Base-by-base conservation (phyloP, 2,113 vertebrate species). In the Coptodon bakossiorum region DNA sequence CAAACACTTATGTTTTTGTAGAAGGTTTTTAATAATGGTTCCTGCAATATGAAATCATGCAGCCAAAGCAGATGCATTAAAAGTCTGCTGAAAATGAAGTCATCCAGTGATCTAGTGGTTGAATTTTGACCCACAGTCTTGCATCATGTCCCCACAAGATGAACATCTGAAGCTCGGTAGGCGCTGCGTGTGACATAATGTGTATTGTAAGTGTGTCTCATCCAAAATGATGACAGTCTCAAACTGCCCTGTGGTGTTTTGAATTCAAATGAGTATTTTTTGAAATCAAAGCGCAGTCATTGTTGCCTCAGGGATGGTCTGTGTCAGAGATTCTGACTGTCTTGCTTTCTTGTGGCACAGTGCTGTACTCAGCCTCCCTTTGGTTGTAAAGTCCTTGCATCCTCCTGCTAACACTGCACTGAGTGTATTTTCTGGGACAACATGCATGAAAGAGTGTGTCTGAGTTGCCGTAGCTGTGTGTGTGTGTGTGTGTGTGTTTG, bases 401-500 rank as follows among this genome's bases (percentile, higher is more conserved):
- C 57, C 82, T 90, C 45, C 71, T 63, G 52, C 85, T 80, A 83
- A 88, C 80, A 66, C 73, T 34, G 52, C 61, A 48, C 84, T 82
- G 40, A 11, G 6, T 85, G 85, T 76, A 7, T 66, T 93, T 90
- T 91, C 87, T 90, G 85, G 85, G 82, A 88, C 85, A 88, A 57
- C 88, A 66, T 88, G 86, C 81, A 90, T 61, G 36, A 17, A 57
- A 68, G 38, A 87, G 71, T 84, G 86, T 31, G 90, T 89, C 83
- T 24, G 52, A 71, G 83, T 16, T 76, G 5, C 22, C 36, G 6
- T 57, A 1, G 59, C 6, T 19, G 16, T 80, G 50, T 57, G 40
- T 84, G 9, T 82, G 19, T 43, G n/a, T 54, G 19, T 6, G 27
- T 57, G n/a, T 24, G 27, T 16, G 29, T 73, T 7, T 86, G 86